Evolutionary conservation across 2,888 invertebrate genomes (phyloP), one percentile per base, ranked within the genome.

Genomic region (Cataglyphis cursor): DNA sequence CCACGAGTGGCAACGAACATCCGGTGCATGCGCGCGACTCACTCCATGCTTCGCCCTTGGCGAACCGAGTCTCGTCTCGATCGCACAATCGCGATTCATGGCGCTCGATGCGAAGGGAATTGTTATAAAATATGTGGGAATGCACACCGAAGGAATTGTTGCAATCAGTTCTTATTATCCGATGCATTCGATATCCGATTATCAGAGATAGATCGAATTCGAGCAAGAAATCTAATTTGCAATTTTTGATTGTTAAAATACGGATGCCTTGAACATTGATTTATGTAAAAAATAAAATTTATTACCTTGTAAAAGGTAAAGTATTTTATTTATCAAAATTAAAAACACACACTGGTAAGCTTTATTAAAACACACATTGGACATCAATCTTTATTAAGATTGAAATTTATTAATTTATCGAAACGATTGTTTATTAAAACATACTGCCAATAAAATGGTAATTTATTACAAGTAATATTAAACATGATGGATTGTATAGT

Each of bases 21-120:
- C 44, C 44, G 48, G 61, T 66, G 28, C 15, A 18, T 59, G 64
- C 75, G 15, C 44, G 44, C 44, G 66, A 18, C 10, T 66, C 28
- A 48, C 28, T 18, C 28, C 48, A 28, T 18, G 28, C 12, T 21
- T 70, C n/a, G 70, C 57, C 41, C 10, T 15, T n/a, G 35, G 44
- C 35, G 24, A 44, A 35, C 18, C 2, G 57, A 18, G 44, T 70
- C 44, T 28, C 21, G 24, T 78, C 44, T 70, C 78, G 31, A 59
- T 78, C 31, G 21, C 3, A 59, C 73, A 66, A 80, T 80, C 35
- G 31, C 73, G 24, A 57, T 59, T 80, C 74, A 48, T 59, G 21
- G 44, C 5, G 18, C 73, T 59, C 9, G 5, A 12, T 21, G 21
- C 18, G 31, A 3, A n/a, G n/a, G 9, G 5, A 57, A 24, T 21